A percentile compares a stretch with the other conserved stretches of the same genome.
Evolutionary conservation across 2,113 vertebrate genomes (phyloP).

Genomic region (Sphaerodactylus townsendi): DNA sequence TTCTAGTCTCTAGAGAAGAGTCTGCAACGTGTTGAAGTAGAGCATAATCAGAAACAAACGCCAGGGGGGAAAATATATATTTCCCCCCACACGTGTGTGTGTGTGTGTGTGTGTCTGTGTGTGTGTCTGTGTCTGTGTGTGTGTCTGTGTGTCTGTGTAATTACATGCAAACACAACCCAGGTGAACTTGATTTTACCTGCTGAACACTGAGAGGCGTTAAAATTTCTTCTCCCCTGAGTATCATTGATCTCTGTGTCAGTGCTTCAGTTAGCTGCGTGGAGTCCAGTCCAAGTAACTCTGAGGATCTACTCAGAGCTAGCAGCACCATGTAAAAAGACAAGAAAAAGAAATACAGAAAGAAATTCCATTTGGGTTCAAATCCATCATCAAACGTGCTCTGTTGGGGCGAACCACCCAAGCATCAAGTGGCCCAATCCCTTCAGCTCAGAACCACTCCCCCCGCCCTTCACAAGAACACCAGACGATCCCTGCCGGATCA

Average conservation of each 20-base stretch:
- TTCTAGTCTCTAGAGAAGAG: neutral
- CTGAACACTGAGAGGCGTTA: conserved; percentile 92
- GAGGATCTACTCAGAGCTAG: conserved; percentile 86
- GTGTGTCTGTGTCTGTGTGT: too few relatives aligned
- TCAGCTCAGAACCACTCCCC: neutral
- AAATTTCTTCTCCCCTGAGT: conserved; percentile 97
- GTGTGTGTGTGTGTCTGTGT: too few relatives aligned
- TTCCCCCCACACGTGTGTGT: too few relatives aligned
- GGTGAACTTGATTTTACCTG: conserved; percentile 77
- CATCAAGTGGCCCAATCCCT: too few relatives aligned
- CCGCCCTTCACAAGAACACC: neutral
- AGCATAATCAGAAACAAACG: neutral
- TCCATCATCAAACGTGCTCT: neutral
- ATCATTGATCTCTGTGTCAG: conserved; percentile 97
- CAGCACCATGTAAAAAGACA: conserved; percentile 34
- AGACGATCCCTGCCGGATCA: too few relatives aligned
- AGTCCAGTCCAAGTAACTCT: conserved; percentile 91
- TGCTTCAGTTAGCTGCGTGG: conserved; percentile 86
- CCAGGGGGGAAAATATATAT: too few relatives aligned
- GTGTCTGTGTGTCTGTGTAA: too few relatives aligned
- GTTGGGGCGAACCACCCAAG: neutral
- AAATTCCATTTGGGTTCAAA: neutral
- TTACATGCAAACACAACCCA: neutral
- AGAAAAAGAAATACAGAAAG: neutral
- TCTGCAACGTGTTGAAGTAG: neutral